Conservation (phyloP, 2,888 invertebrate genomes). For the Ormyrus nitidulus region DNA sequence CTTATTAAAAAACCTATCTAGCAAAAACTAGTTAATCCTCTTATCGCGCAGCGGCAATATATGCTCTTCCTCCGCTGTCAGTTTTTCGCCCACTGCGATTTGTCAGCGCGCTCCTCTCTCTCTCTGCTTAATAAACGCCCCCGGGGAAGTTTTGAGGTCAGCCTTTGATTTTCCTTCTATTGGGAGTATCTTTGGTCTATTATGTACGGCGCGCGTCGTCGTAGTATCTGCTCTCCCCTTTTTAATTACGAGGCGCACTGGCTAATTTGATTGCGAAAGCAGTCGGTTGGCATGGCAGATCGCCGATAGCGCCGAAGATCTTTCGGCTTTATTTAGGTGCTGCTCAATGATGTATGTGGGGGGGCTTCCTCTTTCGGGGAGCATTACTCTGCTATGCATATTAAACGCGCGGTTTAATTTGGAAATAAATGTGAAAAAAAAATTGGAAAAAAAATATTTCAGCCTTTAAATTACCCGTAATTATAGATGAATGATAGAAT, state of each 20-base stretch:
- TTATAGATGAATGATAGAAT: too few species aligned
- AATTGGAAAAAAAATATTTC: too few species aligned
- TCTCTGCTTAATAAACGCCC: neutral
- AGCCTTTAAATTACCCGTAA: too few species aligned
- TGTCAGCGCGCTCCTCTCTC: neutral
- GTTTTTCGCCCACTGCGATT: neutral
- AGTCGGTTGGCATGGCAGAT: neutral
- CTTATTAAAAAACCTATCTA: too few species aligned
- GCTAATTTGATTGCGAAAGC: slow-evolving; percentile 28
- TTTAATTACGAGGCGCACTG: slow-evolving; percentile 15
- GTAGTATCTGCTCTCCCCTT: neutral
- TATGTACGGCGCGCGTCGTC: neutral
- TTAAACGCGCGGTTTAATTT: too few species aligned
- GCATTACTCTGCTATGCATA: too few species aligned
- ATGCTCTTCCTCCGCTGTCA: neutral
- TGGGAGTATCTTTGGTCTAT: neutral
- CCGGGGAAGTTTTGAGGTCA: slow-evolving; percentile 11
- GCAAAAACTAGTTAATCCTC: too few species aligned
- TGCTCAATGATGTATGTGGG: too few species aligned
- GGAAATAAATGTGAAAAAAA: too few species aligned
- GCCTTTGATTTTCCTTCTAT: neutral
- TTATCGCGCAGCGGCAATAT: too few species aligned
- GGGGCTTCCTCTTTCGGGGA: too few species aligned
- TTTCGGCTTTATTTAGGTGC: neutral
- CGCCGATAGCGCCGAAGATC: neutral